phyloP scores from a whole-genome alignment of 2,113 vertebrate genomes.

The Lampris megalopsis region DNA sequence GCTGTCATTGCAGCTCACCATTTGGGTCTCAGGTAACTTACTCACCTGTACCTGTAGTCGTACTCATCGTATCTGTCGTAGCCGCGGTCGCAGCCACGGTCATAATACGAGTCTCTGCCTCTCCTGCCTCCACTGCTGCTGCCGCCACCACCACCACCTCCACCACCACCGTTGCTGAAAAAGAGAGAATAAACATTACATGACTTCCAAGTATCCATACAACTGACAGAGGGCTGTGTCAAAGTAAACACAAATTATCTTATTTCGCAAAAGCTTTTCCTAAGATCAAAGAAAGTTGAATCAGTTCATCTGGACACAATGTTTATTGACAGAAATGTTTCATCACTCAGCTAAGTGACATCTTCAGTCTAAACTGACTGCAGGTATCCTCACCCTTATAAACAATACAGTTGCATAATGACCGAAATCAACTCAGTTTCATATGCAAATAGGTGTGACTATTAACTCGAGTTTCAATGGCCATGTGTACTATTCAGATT shows the following conservation, averaged over 20 bases:
- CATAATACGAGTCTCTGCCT: slow-evolving; percentile 85
- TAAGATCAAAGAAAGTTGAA: too few relatives aligned
- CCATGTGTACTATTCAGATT: too few relatives aligned
- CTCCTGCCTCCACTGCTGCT: slow-evolving; percentile 83
- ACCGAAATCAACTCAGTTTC: too few relatives aligned
- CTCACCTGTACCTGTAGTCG: slow-evolving; percentile 91
- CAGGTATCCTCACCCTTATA: too few relatives aligned
- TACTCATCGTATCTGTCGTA: slow-evolving; percentile 94
- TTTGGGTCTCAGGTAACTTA: not conserved
- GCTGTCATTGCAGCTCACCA: not conserved
- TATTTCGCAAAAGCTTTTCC: not conserved
- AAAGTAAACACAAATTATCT: not conserved
- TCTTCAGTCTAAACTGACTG: too few relatives aligned
- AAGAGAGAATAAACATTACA: not conserved
- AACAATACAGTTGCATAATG: too few relatives aligned
- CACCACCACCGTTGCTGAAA: slow-evolving; percentile 61
- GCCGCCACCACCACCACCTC: slow-evolving; percentile 57
- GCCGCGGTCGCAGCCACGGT: slow-evolving; percentile 81
- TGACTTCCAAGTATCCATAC: not conserved
- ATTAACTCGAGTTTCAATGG: too few relatives aligned
- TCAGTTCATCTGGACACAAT: not conserved
- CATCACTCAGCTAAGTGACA: too few relatives aligned
- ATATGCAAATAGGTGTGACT: too few relatives aligned
- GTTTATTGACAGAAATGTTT: too few relatives aligned
- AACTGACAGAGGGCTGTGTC: not conserved